These are phyloP conservation scores for Acrobasis suavella DNA, from an alignment of 2,888 invertebrate species.

Conservation along the genomic window DNA sequence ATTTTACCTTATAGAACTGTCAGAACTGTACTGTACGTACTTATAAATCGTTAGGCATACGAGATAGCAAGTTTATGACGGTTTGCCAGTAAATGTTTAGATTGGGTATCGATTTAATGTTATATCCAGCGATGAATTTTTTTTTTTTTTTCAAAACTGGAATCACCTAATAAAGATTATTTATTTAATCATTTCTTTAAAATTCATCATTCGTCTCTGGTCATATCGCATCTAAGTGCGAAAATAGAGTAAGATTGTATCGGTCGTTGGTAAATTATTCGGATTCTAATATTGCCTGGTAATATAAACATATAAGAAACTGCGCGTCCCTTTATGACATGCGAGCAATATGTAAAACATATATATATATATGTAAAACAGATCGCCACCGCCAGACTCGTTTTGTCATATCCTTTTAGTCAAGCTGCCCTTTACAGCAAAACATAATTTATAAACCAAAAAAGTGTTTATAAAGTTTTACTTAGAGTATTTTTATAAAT, in stretches of 20 bases:
- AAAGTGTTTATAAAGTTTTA: constrained; percentile 7
- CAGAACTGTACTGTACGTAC: neutral
- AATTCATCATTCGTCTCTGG: neutral
- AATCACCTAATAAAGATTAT: neutral
- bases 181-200: neutral
- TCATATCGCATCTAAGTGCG: neutral
- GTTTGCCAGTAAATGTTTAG: neutral
- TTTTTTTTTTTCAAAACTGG: neutral
- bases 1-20: neutral
- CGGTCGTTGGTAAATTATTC: neutral
- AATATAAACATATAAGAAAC: no score
- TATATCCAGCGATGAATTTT: neutral
- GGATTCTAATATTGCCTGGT: neutral
- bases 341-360: neutral
- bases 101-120: neutral
- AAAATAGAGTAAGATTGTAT: constrained; percentile 1
- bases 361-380: neutral
- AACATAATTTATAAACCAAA: neutral
- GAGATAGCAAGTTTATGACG: neutral
- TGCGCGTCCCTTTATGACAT: no score
- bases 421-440: neutral
- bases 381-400: neutral
- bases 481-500: neutral
- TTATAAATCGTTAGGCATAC: neutral
- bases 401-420: neutral